Percentiles rank a stretch among this genome's conserved stretches.
These are phyloP conservation scores for Eilema sororculum DNA, from an alignment of 2,888 invertebrate genomes.

Conservation along the genomic window DNA sequence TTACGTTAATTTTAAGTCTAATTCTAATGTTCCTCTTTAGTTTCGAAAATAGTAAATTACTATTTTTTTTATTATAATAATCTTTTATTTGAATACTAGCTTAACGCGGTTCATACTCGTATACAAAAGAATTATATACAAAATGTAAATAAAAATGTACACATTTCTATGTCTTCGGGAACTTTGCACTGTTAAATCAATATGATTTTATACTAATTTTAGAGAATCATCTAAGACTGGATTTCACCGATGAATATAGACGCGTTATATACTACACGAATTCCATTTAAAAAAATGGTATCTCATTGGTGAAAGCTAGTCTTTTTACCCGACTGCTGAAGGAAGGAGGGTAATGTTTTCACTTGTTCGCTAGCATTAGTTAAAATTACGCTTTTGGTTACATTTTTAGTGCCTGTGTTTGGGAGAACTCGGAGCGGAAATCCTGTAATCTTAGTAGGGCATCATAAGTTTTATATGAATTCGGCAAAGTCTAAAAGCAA, in stretches of 20 bases:
- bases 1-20: neutral
- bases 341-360: no score
- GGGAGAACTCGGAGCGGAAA: constrained; percentile 55
- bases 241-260: no score
- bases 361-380: neutral
- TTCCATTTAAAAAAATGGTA: no score
- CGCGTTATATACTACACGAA: no score
- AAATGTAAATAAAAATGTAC: no score
- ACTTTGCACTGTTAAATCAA: no score
- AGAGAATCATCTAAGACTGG: no score
- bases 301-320: neutral
- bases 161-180: no score
- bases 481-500: neutral
- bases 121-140: no score
- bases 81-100: neutral
- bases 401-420: constrained; percentile 40
- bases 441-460: constrained; percentile 56
- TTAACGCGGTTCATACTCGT: neutral
- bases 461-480: constrained; percentile 56
- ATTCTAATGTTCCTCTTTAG: neutral
- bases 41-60: neutral
- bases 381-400: neutral
- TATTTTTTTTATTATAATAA: neutral
- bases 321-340: no score
- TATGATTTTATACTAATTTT: no score